Base-by-base conservation (phyloP, 2,888 invertebrate genomes). In the Lithosia quadra region DNA sequence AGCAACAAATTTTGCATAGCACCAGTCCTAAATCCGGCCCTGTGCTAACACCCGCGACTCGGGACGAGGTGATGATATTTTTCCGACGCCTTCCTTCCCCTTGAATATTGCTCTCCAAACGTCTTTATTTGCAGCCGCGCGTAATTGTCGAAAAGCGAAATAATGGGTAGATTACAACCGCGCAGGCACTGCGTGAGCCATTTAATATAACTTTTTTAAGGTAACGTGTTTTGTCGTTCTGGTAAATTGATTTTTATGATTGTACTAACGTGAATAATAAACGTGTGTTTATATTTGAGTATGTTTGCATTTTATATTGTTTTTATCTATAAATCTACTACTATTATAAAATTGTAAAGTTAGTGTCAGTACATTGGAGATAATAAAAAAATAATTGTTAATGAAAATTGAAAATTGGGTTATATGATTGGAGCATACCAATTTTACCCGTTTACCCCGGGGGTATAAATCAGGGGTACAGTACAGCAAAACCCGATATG, bases 51-150 rank as follows among this genome's bases (percentile, higher is more conserved):
- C 61, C 69, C 72, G 59, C 67, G 64, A 58, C 39, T 65, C 39
- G 82, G 84, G 80, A 86, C 79, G 86, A 87, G 86, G 89, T 88
- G 90, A 90, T 89, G 89, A 89, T 91, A 88, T 90, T 88, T 88
- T 89, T 86, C 82, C 79, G 72, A 77, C 83, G 71, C 64, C 69
- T 71, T 76, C 81, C 84, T 83, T 86, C 86, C 85, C 85, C 75
- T 83, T 80, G 84, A 85, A 88, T 88, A 89, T 89, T 84, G 74
- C 78, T 84, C 77, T 72, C 72, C 59, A 77, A 84, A 87, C 84
- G 88, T 88, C 89, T 91, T 90, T 89, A 90, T 90, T 90, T 82
- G 77, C 77, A 74, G 78, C 76, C 73, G 71, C 73, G 79, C 80
- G 88, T 90, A 89, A 89, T 88, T 88, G 88, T 85, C 77, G 81